These are phyloP conservation scores for Drusus annulatus DNA, from an alignment of 1,140 invertebrate species.

Conservation along the genomic window DNA sequence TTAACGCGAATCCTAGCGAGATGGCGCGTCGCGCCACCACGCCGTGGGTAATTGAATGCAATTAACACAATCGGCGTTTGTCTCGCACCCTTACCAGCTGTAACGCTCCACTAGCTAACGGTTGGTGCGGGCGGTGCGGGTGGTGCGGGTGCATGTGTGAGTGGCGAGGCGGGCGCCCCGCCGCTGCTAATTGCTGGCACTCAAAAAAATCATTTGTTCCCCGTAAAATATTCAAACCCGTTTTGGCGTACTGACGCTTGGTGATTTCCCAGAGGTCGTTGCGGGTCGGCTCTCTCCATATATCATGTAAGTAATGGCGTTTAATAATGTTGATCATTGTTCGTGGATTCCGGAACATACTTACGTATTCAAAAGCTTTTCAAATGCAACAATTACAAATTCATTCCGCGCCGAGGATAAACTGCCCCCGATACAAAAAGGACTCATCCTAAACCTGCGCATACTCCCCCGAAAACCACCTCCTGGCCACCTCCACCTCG, in stretches of 20 bases:
- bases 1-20: too few relatives aligned
- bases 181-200: not conserved
- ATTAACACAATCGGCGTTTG: too few relatives aligned
- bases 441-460: too few relatives aligned
- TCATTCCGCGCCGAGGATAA: not conserved
- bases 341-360: conserved; percentile 10
- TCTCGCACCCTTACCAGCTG: too few relatives aligned
- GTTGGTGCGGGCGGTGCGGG: not conserved
- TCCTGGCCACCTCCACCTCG: too few relatives aligned
- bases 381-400: conserved; percentile 40
- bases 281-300: conserved; percentile 8
- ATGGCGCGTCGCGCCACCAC: too few relatives aligned
- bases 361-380: conserved; percentile 36
- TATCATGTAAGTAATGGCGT: conserved; percentile 35
- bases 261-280: conserved; percentile 38
- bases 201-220: conserved; percentile 41
- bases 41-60: too few relatives aligned
- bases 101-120: too few relatives aligned
- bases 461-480: too few relatives aligned
- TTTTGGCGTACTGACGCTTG: conserved; percentile 9
- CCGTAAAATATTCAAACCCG: conserved; percentile 36
- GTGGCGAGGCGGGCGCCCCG: not conserved
- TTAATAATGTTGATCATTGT: conserved; percentile 41
- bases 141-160: not conserved
- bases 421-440: not conserved